Percentiles rank a stretch among this genome's conserved stretches.
Evolutionary conservation across 2,888 invertebrate species (phyloP).

Genomic region (Idaea biselata): DNA sequence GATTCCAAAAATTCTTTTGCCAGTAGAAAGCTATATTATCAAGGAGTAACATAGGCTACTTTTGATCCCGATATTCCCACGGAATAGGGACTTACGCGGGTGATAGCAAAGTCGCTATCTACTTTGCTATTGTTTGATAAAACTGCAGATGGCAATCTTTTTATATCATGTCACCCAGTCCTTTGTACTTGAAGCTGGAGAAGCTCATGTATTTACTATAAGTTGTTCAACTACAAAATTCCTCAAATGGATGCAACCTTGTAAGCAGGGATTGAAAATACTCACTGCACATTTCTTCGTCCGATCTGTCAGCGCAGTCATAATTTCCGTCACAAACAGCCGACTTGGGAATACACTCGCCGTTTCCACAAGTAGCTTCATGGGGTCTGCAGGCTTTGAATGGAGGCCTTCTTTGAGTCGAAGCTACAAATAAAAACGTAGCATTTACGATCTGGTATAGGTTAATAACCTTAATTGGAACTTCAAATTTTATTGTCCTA

Average conservation of each 20-base stretch:
- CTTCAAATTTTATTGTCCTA: too few species aligned
- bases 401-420: constrained; percentile 25
- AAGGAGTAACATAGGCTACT: too few species aligned
- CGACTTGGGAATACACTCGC: constrained; percentile 92
- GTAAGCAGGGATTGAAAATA: constrained; percentile 32
- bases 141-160: not conserved
- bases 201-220: too few species aligned
- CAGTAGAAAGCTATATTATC: too few species aligned
- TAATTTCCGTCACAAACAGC: constrained; percentile 87
- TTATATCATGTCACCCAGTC: too few species aligned
- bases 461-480: too few species aligned
- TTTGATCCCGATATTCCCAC: too few species aligned
- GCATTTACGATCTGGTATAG: too few species aligned
- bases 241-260: not conserved
- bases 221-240: not conserved
- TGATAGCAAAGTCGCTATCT: too few species aligned
- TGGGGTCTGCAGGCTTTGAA: constrained; percentile 50
- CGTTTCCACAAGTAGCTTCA: constrained; percentile 94
- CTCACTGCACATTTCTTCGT: constrained; percentile 94
- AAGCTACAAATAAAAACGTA: constrained; percentile 27
- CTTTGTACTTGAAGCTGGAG: too few species aligned
- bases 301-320: constrained; percentile 93
- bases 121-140: not conserved
- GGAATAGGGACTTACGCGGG: too few species aligned
- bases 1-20: too few species aligned